phyloP scores from a whole-genome alignment of 2,888 invertebrate species.

The Nemurella pictetii region DNA sequence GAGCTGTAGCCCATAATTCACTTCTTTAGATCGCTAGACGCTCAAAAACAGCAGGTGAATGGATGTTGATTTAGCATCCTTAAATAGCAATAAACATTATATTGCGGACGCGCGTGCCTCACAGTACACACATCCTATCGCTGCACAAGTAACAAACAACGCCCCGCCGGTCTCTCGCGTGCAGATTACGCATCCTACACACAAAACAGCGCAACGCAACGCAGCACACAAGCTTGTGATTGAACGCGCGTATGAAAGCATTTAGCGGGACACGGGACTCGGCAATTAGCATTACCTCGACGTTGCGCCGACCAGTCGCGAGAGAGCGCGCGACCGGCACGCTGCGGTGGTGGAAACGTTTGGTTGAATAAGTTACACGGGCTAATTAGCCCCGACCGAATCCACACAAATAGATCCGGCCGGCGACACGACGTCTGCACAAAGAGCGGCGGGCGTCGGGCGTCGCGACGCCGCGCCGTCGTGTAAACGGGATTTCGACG shows the following conservation, averaged over 20 bases:
- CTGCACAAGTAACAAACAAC: neutral
- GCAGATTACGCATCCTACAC: neutral
- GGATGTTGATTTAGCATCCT: neutral
- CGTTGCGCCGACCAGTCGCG: neutral
- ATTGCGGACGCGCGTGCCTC: neutral
- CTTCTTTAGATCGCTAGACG: no score
- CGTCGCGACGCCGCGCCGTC: slow-evolving; percentile 21
- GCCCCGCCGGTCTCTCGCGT: neutral
- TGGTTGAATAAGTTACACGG: slow-evolving; percentile 33
- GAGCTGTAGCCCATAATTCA: no score
- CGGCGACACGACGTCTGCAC: slow-evolving; percentile 20
- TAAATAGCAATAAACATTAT: neutral
- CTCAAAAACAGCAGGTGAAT: neutral
- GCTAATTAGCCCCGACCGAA: slow-evolving; percentile 33
- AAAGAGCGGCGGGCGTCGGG: slow-evolving; percentile 24
- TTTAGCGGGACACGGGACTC: neutral
- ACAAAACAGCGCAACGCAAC: neutral
- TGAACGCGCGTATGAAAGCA: neutral
- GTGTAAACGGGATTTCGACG: slow-evolving; percentile 47
- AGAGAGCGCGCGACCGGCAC: neutral
- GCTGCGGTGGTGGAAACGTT: neutral
- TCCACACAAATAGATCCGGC: slow-evolving; percentile 32
- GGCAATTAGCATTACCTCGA: neutral
- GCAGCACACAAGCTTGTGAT: neutral
- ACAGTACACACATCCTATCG: neutral